Base-by-base conservation (phyloP, 1,140 invertebrate genomes). In the Trichonephila inaurata region DNA sequence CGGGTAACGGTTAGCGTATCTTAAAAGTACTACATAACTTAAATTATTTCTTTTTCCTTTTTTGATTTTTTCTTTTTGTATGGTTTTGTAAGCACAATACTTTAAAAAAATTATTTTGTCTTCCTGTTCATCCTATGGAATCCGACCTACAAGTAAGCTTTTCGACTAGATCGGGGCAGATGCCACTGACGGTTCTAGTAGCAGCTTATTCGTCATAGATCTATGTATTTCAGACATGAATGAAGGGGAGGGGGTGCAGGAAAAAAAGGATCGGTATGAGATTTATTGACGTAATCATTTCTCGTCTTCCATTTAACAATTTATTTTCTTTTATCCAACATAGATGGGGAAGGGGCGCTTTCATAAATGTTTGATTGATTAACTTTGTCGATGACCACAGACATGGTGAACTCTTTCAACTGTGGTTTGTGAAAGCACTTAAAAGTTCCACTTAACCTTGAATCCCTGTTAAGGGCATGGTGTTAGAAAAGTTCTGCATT, bases 291-390 rank as follows among this genome's bases (percentile, higher is more conserved):
- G 69, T 60, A 91, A 91, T 91, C 89, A 91, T 91, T 91, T 91
- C 66, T 91, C 89, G 69, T 69, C 87, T 69, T n/a, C 85, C 87
- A 69, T 89, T 89, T 62, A 91, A 81, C n/a, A 82, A 91, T 91
- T 91, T 91, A 24, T 91, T 91, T 81, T 61, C 66, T 64, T 82
- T 91, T 82, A 82, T 16, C 28, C 58, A 64, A 18, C 5, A 28
- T 28, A 60, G 58, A 72, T 33, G 58, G 87, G 66, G 60, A 64
- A 19, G 28, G 33, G 89, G 33, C 7, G 62, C 69, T 91, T 91
- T 91, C 89, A 91, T 91, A 91, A 91, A 91, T 91, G 89, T 62
- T 91, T 91, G 89, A 91, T 91, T 24, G 89, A 91, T 91, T 60
- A 21, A 91, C 51, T 82, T 77, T 19, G 14, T 77, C 72, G 24